These are phyloP conservation scores for Lepisosteus osseus DNA, from an alignment of 2,113 vertebrate species.

Conservation along the genomic window DNA sequence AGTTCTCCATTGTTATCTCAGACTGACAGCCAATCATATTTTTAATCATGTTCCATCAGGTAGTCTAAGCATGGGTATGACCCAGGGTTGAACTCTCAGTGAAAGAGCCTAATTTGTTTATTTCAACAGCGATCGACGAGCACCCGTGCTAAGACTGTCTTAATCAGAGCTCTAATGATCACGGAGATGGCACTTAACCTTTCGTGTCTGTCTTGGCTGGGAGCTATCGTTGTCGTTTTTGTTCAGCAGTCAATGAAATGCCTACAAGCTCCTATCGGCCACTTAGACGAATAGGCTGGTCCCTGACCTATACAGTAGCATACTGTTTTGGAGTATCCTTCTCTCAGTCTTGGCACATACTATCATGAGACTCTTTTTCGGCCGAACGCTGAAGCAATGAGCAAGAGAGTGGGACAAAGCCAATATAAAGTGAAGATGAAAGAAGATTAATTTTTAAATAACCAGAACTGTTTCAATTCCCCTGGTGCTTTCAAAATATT, in stretches of 20 bases:
- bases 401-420: not conserved
- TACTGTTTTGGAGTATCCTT: not conserved
- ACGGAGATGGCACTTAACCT: constrained; percentile 5
- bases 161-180: not conserved
- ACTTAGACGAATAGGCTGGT: constrained; percentile 1
- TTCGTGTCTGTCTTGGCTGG: constrained; percentile 5
- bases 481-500: not conserved
- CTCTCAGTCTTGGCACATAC: constrained; percentile 1
- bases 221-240: not conserved
- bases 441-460: not conserved
- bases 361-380: not conserved
- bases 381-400: not conserved
- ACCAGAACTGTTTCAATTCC: not conserved
- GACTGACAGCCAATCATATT: too few relatives aligned
- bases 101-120: not conserved
- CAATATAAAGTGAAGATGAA: not conserved
- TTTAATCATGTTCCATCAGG: too few relatives aligned
- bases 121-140: not conserved
- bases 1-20: too few relatives aligned
- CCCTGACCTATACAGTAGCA: not conserved
- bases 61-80: too few relatives aligned
- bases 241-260: constrained; percentile 8
- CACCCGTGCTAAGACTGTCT: not conserved
- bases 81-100: not conserved
- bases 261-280: not conserved